Base-by-base conservation (phyloP, 2,113 vertebrate genomes). In the Pimephales promelas region DNA sequence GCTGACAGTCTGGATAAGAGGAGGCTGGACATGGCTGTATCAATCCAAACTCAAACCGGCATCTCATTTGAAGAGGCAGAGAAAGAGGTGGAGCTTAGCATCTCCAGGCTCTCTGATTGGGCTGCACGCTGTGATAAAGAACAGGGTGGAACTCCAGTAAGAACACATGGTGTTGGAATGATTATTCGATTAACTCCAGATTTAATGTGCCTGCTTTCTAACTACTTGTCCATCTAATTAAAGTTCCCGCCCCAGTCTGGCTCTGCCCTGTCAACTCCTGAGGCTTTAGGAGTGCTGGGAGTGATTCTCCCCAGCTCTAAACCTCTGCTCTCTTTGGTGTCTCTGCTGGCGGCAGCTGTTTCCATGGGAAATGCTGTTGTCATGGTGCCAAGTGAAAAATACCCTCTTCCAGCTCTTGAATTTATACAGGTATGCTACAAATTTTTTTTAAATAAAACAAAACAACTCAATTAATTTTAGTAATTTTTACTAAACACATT, bases 261-360 rank as follows among this genome's bases (percentile, higher is more conserved):
- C 43, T 94, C 92, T 0, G 95, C 95, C 14, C 86, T 97, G 20
- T 92, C 91, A 47, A 40, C 95, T 22, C 93, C 93, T 18, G 95
- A 96, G 84, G 95, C 96, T 0, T 73, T 97, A 5, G 97, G 97
- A 1, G 95, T 98, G 1, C 24, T 97, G n/a, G 97, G 95, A 0
- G 82, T 96, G 0, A 85, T 96, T 74, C 96, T 97, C 28, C 96
- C 97, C 0, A 92, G 97, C 0, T 77, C 90, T 7, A 88, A 62
- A 59, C 95, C 96, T 24, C 94, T 98, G 81, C 95, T 97, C n/a
- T 94, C 94, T 61, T 92, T 96, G 81, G 91, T 96, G 10, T 95
- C 95, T 0, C 86, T 97, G 66, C 91, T 97, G 47, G 96, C 95
- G 3, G 94, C 96, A 0, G 91, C 95, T 10, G 73, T 98, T 34